Conservation (phyloP, 2,113 vertebrate species). For the Balaeniceps rex region DNA sequence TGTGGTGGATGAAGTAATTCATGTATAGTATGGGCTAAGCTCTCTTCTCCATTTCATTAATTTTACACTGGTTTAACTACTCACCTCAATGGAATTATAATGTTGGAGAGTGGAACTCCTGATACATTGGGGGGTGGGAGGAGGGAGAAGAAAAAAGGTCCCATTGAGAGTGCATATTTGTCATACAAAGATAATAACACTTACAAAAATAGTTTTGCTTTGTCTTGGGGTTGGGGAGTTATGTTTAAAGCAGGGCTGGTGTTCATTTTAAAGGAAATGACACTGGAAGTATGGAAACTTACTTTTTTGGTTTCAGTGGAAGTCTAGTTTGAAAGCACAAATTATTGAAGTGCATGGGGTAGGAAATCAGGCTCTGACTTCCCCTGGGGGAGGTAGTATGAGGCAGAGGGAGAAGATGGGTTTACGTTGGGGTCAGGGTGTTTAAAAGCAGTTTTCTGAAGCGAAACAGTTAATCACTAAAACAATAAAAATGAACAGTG, state of each 20-base stretch:
- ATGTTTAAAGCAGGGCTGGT: background rate
- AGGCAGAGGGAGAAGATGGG: background rate
- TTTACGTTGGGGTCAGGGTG: background rate
- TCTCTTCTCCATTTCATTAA: background rate
- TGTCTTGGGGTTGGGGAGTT: background rate
- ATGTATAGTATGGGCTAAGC: background rate
- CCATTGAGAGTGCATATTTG: background rate
- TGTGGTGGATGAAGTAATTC: background rate
- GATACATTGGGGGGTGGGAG: background rate
- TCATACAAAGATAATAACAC: background rate
- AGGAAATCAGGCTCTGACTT: background rate
- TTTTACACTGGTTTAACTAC: background rate
- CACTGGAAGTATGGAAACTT: background rate
- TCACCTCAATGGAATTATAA: background rate
- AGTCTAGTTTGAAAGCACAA: background rate
- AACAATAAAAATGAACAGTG: background rate
- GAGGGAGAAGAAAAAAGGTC: background rate
- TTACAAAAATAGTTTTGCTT: background rate
- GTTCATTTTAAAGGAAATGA: background rate
- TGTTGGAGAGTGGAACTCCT: background rate
- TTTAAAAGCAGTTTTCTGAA: background rate
- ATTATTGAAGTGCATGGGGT: background rate
- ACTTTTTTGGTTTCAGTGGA: background rate
- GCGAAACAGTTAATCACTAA: background rate
- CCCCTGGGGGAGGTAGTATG: background rate